Base-by-base conservation (phyloP, 2,888 invertebrate genomes). In the Linyphia triangularis region DNA sequence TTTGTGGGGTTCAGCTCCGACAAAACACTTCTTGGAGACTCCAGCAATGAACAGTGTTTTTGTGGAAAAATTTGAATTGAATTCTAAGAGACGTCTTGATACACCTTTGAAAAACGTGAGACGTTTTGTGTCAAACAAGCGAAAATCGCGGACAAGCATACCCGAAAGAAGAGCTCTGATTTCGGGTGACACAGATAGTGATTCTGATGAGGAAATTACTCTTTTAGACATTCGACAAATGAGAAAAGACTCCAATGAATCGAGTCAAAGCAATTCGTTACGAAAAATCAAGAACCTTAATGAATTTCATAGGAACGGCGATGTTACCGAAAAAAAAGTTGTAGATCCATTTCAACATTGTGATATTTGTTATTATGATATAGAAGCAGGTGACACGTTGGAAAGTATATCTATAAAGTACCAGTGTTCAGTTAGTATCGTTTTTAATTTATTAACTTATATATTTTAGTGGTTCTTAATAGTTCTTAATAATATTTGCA, bases 401-500 rank as follows among this genome's bases (percentile, higher is more conserved):
- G 84, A 89, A 19, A 84, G 89, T 24, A 78, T 89, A 79, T 70
- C 89, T 19, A 72, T 89, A 24, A 89, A 89, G 22, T 89, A 89
- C 22, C 84, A 84, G 22, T 89, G 89, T 84, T 6, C 89, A n/a
- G 89, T 89, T 57, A 89, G 89, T 89, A 79, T 30, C 13, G 19
- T 33, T 61, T 19, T n/a, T 28, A 7, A 2, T 69, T 57, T 33
- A n/a, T n/a, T 65, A 43, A 16, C 26, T 65, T 65, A 59, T 13
- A 40, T 40, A 16, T 40, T 40, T n/a, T n/a, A n/a, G n/a, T n/a
- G n/a, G n/a, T n/a, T n/a, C n/a, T n/a, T n/a, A n/a, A n/a, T n/a
- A n/a, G n/a, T n/a, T n/a, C n/a, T n/a, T n/a, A n/a, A n/a, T n/a
- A n/a, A n/a, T n/a, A n/a, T n/a, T n/a, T n/a, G n/a, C n/a, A n/a